These are phyloP conservation scores for Calameuta filiformis DNA, from an alignment of 2,888 invertebrate genomes.

Conservation along the genomic window DNA sequence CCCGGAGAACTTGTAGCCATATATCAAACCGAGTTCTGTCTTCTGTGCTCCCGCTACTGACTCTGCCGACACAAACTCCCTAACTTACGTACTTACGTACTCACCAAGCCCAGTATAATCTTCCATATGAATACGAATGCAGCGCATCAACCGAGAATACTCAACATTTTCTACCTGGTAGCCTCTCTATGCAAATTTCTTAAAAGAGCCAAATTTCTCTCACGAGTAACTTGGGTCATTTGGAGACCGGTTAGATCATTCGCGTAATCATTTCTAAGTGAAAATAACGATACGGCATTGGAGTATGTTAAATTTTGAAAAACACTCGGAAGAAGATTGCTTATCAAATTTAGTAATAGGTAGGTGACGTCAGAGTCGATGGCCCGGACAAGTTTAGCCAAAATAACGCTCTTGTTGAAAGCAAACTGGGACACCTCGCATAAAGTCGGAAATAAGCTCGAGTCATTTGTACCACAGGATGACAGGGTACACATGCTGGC, in stretches of 20 bases:
- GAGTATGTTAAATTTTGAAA: background rate
- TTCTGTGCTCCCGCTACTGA: slow-evolving; percentile 24
- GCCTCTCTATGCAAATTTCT: background rate
- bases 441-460: background rate
- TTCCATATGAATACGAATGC: slow-evolving; percentile 43
- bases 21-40: slow-evolving; percentile 54
- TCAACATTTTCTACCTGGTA: background rate
- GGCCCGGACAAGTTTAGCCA: background rate
- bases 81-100: slow-evolving; percentile 46
- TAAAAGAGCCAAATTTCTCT: background rate
- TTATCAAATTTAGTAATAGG: background rate
- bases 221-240: background rate
- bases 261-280: background rate
- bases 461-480: slow-evolving; percentile 13
- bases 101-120: slow-evolving; percentile 30
- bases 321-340: background rate
- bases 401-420: background rate
- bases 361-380: background rate
- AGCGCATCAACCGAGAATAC: slow-evolving; percentile 14
- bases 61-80: slow-evolving; percentile 33
- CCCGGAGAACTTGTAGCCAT: slow-evolving; percentile 46
- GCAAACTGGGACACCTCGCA: background rate
- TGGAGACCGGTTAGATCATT: background rate
- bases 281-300: background rate
- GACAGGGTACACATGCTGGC: slow-evolving; percentile 13